phyloP scores from a whole-genome alignment of 2,888 invertebrate genomes.

The Acanthosepion esculentum region DNA sequence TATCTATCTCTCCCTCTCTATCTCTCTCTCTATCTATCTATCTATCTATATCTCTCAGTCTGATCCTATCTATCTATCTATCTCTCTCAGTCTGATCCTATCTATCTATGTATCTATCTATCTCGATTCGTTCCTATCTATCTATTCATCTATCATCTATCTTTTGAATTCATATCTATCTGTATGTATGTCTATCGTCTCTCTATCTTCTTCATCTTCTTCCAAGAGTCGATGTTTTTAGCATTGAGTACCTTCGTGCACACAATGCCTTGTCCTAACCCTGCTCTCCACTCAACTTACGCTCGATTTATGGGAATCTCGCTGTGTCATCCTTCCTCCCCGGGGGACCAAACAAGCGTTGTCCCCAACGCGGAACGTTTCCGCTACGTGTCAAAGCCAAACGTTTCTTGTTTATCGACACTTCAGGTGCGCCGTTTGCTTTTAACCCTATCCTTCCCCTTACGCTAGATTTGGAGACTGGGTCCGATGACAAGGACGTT shows the following conservation, averaged over 20 bases:
- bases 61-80: too few species aligned
- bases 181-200: too few species aligned
- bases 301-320: neutral
- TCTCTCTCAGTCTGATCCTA: too few species aligned
- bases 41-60: too few species aligned
- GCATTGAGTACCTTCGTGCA: neutral
- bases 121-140: too few species aligned
- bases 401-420: conserved; percentile 20
- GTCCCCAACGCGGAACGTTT: neutral
- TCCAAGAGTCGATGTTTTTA: neutral
- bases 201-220: neutral
- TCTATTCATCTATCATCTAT: too few species aligned
- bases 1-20: too few species aligned
- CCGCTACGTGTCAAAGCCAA: conserved; percentile 33
- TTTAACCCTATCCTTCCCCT: neutral
- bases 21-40: too few species aligned
- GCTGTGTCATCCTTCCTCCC: neutral
- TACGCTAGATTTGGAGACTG: neutral
- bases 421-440: neutral
- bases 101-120: too few species aligned
- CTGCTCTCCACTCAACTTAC: neutral
- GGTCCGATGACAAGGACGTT: neutral
- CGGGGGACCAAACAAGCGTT: neutral
- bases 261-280: neutral
- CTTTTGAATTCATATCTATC: too few species aligned